Percentiles rank a stretch among this genome's conserved stretches.
Conservation (phyloP, 2,888 invertebrate species). For the Eupsilia transversa region DNA sequence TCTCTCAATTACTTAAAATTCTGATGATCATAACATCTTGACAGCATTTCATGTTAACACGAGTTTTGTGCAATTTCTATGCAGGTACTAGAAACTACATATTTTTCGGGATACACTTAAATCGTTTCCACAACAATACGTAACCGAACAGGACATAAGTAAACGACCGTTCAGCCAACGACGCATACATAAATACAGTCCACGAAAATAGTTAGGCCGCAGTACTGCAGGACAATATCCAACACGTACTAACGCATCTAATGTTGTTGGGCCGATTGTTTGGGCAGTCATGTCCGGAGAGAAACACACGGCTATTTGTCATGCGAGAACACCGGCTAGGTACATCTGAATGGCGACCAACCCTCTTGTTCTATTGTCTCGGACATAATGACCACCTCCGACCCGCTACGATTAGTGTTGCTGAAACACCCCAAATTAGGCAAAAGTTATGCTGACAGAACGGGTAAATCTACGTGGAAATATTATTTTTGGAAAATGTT, state of each 20-base stretch:
- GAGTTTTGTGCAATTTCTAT: not conserved
- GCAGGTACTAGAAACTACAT: not conserved
- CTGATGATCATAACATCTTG: not conserved
- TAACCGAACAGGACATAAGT: constrained; percentile 2
- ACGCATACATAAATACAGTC: constrained; percentile 25
- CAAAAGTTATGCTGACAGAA: constrained; percentile 53
- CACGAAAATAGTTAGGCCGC: constrained; percentile 38
- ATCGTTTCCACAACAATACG: not conserved
- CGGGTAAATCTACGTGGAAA: constrained; percentile 32
- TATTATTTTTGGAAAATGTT: constrained; percentile 31
- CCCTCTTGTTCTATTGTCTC: constrained; percentile 77
- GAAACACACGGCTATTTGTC: constrained; percentile 80
- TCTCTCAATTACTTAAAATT: not conserved
- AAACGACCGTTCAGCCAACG: constrained; percentile 14
- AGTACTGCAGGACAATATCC: constrained; percentile 54
- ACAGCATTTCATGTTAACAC: not conserved
- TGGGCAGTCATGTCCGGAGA: constrained; percentile 74
- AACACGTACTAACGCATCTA: constrained; percentile 60
- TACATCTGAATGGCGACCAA: constrained; percentile 74
- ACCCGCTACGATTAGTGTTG: constrained; percentile 71
- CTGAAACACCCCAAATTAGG: constrained; percentile 63
- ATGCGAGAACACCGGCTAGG: constrained; percentile 72
- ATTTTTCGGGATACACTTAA: not conserved
- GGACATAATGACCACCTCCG: constrained; percentile 74
- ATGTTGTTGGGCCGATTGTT: constrained; percentile 70